Conservation (phyloP, 2,797 vertebrate genomes). For the Ptychobarbus kaznakovi region DNA sequence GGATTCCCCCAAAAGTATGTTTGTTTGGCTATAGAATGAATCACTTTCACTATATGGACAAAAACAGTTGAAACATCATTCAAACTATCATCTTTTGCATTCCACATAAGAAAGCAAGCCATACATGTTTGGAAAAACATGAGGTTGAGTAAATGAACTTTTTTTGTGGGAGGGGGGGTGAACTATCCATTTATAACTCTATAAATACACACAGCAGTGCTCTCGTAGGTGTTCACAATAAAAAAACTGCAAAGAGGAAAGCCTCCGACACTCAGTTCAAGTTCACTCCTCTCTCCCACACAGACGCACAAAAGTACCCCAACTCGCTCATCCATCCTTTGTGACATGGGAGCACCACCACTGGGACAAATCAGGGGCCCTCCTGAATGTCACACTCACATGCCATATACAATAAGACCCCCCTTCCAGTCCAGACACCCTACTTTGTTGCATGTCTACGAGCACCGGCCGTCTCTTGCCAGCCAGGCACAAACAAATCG, state of each 20-base stretch:
- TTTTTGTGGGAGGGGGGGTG: neutral
- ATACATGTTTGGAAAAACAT: neutral
- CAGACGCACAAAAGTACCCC: conserved; percentile 53
- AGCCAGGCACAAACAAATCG: conserved; percentile 71
- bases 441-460: conserved; percentile 59
- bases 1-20: neutral
- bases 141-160: neutral
- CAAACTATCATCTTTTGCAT: neutral
- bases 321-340: conserved; percentile 44
- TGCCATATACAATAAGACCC: conserved; percentile 61
- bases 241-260: conserved; percentile 21
- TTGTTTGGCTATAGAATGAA: neutral
- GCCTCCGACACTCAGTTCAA: conserved; percentile 54
- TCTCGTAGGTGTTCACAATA: conserved; percentile 17
- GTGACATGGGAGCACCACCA: conserved; percentile 53
- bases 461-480: conserved; percentile 57
- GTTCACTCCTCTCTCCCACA: conserved; percentile 33
- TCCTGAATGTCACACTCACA: conserved; percentile 60
- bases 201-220: neutral
- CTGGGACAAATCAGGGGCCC: conserved; percentile 63
- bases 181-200: neutral
- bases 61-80: neutral
- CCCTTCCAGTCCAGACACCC: conserved; percentile 56
- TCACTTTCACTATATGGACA: neutral
- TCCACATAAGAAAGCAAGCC: neutral